Percentiles rank a stretch among this genome's conserved stretches.
Conservation (phyloP, 2,888 invertebrate species). For the Carcina quercana region DNA sequence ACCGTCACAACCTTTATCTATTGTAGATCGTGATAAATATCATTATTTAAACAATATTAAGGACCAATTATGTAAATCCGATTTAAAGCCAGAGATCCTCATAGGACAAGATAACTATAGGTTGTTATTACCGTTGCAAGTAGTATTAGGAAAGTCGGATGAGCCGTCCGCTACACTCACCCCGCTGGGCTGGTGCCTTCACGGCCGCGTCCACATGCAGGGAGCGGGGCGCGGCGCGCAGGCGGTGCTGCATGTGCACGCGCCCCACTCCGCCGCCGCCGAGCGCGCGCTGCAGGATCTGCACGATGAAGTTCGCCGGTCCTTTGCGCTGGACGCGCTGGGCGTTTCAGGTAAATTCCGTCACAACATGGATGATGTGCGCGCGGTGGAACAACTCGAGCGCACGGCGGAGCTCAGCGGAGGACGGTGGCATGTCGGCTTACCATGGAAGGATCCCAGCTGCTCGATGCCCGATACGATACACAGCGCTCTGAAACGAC, state of each 20-base stretch:
- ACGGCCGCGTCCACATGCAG: constrained; percentile 9
- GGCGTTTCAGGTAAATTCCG: constrained; percentile 14
- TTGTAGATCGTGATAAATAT: constrained; percentile 2
- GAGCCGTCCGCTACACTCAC: constrained; percentile 19
- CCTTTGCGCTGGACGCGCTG: constrained; percentile 15
- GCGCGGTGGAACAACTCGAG: constrained; percentile 13
- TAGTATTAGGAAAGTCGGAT: constrained; percentile 11
- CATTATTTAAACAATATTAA: not conserved
- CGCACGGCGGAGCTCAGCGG: constrained; percentile 10
- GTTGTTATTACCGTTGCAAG: constrained; percentile 18
- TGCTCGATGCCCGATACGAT: constrained; percentile 15
- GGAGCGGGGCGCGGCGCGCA: too few species aligned
- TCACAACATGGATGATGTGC: constrained; percentile 10
- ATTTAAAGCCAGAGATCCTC: constrained; percentile 19
- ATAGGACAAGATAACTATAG: constrained; percentile 26
- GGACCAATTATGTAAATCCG: not conserved
- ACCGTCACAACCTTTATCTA: constrained; percentile 15
- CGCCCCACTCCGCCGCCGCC: constrained; percentile 1
- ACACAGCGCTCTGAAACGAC: constrained; percentile 12
- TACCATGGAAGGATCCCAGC: constrained; percentile 19
- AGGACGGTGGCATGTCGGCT: constrained; percentile 19
- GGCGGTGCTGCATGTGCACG: too few species aligned
- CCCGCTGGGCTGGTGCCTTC: constrained; percentile 19
- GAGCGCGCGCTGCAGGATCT: too few species aligned
- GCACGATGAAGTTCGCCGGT: constrained; percentile 9